A percentile compares a stretch with the other conserved stretches of the same genome.
Conservation (phyloP, 1,140 invertebrate species). For the Metopolophium dirhodum region DNA sequence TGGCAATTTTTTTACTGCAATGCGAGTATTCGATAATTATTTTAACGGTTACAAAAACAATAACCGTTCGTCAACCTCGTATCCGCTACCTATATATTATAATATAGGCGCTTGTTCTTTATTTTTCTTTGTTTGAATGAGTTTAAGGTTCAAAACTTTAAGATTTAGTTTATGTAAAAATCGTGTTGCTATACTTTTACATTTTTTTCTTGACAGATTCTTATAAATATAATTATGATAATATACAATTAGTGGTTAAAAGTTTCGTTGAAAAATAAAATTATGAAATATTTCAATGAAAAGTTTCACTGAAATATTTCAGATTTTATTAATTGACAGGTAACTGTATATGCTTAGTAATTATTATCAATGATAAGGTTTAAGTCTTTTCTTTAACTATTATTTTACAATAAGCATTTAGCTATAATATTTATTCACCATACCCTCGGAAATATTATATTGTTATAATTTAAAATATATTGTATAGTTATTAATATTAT, state of each 20-base stretch:
- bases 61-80: neutral
- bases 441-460: neutral
- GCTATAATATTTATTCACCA: neutral
- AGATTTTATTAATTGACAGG: neutral
- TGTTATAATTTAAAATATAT: neutral
- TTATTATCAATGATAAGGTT: neutral
- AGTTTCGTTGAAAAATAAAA: neutral
- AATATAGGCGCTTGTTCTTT: neutral
- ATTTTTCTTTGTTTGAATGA: neutral
- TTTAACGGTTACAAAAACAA: neutral
- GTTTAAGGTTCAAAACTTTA: neutral
- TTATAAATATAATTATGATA: neutral
- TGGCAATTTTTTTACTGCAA: too few relatives aligned
- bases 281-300: too few relatives aligned
- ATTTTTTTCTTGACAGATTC: neutral
- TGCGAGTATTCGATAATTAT: too few relatives aligned
- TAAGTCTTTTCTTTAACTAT: neutral
- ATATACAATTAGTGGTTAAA: neutral
- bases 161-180: neutral
- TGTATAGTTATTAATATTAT: neutral
- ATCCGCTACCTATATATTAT: neutral
- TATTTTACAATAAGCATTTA: neutral
- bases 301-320: too few relatives aligned
- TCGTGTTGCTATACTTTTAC: neutral
- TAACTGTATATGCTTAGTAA: neutral